Percentiles rank a stretch among this genome's conserved stretches.
Conservation (phyloP, 2,888 invertebrate species). For the Strigamia crassipes region DNA sequence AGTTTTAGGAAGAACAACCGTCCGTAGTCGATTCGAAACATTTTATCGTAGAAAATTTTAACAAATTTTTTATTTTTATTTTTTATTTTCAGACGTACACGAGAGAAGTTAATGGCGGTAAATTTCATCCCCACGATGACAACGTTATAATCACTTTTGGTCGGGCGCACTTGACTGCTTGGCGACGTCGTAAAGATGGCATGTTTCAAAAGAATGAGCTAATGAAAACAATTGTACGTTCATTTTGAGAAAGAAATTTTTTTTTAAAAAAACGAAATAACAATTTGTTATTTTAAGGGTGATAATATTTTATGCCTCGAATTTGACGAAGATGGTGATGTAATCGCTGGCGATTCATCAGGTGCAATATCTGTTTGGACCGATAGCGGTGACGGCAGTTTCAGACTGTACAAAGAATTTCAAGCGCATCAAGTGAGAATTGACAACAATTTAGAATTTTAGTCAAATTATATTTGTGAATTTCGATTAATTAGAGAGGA, state of each 20-base stretch:
- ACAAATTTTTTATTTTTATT: too few species aligned
- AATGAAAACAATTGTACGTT: constrained; percentile 59
- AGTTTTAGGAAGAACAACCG: constrained; percentile 89
- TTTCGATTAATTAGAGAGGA: constrained; percentile 59
- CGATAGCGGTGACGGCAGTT: constrained; percentile 85
- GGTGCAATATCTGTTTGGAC: constrained; percentile 90
- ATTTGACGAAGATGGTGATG: constrained; percentile 88
- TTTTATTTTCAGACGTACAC: constrained; percentile 73
- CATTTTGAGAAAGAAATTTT: background rate
- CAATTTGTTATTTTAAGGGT: constrained; percentile 51
- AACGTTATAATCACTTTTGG: constrained; percentile 90
- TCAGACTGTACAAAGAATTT: constrained; percentile 57
- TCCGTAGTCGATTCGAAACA: constrained; percentile 63
- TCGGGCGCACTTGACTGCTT: constrained; percentile 87
- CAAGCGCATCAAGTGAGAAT: constrained; percentile 50
- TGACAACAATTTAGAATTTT: background rate
- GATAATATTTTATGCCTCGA: constrained; percentile 72
- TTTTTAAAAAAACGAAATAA: background rate
- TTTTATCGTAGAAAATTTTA: background rate
- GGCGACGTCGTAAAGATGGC: constrained; percentile 88
- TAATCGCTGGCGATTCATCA: constrained; percentile 88
- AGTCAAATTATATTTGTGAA: background rate
- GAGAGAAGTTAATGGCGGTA: constrained; percentile 84
- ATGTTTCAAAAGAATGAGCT: constrained; percentile 88
- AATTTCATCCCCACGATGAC: constrained; percentile 89